Percentiles rank a stretch among this genome's conserved stretches.
Evolutionary conservation across 2,888 invertebrate species (phyloP).

Genomic region (Lasius fuliginosus): DNA sequence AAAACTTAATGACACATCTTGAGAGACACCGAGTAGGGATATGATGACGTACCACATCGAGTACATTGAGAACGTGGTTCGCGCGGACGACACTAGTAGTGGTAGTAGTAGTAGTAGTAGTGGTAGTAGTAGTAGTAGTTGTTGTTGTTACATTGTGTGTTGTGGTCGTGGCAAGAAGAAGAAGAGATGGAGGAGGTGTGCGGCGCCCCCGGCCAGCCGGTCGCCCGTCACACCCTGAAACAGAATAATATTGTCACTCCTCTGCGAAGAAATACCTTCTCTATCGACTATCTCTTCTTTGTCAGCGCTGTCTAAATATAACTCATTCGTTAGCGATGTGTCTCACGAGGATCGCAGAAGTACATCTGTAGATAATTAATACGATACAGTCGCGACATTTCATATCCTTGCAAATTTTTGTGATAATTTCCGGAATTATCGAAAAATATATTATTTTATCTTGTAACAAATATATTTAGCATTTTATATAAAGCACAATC

Average conservation of each 20-base stretch:
- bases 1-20: conserved; percentile 79
- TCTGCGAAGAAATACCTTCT: conserved; percentile 76
- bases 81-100: conserved; percentile 83
- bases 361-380: conserved; percentile 4
- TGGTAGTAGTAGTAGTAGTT: conserved; percentile 84
- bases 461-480: neutral
- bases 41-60: conserved; percentile 85
- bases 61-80: conserved; percentile 85
- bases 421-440: neutral
- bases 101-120: conserved; percentile 83
- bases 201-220: conserved; percentile 86
- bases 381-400: neutral
- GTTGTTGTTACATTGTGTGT: conserved; percentile 85
- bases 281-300: conserved; percentile 67
- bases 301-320: conserved; percentile 57
- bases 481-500: neutral
- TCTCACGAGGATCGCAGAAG: neutral
- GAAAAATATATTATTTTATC: neutral
- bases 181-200: conserved; percentile 86
- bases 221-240: conserved; percentile 86
- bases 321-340: conserved; percentile 18
- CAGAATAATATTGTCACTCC: conserved; percentile 85
- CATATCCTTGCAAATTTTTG: neutral
- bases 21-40: conserved; percentile 85
- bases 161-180: conserved; percentile 85